Conservation (phyloP, 2,888 invertebrate species). For the Rhingia campestris region DNA sequence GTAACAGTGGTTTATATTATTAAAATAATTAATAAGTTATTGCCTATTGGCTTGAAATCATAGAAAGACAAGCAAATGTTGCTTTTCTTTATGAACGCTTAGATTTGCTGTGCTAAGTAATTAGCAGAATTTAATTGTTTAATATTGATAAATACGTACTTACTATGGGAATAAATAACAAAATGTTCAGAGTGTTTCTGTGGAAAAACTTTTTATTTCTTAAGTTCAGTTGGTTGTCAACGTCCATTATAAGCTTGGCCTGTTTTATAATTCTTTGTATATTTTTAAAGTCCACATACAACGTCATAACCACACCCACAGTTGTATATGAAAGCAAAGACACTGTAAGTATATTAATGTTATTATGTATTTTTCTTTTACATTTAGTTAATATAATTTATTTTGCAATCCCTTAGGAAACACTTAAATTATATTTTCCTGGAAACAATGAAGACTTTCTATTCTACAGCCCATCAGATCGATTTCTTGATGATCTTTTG, state of each 20-base stretch:
- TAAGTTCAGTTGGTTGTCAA: slow-evolving; percentile 75
- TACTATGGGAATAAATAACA: slow-evolving; percentile 17
- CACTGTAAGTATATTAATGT: slow-evolving; percentile 54
- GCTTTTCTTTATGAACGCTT: too few relatives aligned
- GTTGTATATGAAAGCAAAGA: slow-evolving; percentile 49
- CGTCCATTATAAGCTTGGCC: slow-evolving; percentile 71
- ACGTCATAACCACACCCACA: slow-evolving; percentile 55
- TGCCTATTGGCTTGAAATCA: too few relatives aligned
- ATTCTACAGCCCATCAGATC: slow-evolving; percentile 77
- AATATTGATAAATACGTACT: background rate
- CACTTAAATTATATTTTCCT: slow-evolving; percentile 76
- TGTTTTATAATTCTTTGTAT: slow-evolving; percentile 73
- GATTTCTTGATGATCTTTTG: slow-evolving; percentile 76
- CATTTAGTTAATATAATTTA: background rate
- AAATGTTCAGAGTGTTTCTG: slow-evolving; percentile 76
- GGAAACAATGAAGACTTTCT: slow-evolving; percentile 77
- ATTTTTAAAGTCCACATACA: slow-evolving; percentile 76
- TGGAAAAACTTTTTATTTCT: slow-evolving; percentile 78
- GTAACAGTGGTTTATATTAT: too few relatives aligned
- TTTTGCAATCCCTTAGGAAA: slow-evolving; percentile 72
- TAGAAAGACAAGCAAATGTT: too few relatives aligned
- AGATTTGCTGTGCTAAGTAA: too few relatives aligned
- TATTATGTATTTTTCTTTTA: background rate
- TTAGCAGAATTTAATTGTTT: background rate
- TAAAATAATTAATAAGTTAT: too few relatives aligned